phyloP scores from a whole-genome alignment of 2,888 invertebrate genomes.

The Lasioglossum vierecki region DNA sequence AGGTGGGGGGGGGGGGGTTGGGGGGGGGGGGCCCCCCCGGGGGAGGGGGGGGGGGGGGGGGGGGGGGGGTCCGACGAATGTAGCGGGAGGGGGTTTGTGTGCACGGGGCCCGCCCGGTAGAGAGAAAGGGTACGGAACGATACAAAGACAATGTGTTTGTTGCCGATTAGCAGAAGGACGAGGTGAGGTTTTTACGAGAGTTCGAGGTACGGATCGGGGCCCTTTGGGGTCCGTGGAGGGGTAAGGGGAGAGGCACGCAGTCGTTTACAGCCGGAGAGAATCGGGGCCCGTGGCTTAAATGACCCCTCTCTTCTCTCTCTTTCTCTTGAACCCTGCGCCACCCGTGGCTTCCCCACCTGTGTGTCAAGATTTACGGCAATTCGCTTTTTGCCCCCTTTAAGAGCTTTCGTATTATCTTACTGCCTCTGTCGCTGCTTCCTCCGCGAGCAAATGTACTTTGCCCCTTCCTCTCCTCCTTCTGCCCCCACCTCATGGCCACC shows the following conservation, averaged over 20 bases:
- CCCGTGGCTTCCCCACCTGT: constrained; percentile 61
- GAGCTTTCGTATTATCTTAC: constrained; percentile 72
- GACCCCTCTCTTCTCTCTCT: constrained; percentile 56
- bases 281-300: constrained; percentile 75
- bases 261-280: constrained; percentile 76
- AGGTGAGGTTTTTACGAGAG: constrained; percentile 73
- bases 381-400: constrained; percentile 71
- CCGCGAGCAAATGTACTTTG: constrained; percentile 60
- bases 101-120: constrained; percentile 15
- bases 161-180: constrained; percentile 78
- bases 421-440: constrained; percentile 64
- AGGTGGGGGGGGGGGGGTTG: too few species aligned
- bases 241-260: constrained; percentile 40
- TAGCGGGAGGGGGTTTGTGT: background rate
- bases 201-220: constrained; percentile 39
- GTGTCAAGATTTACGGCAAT: constrained; percentile 71
- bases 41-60: too few species aligned
- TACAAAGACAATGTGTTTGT: constrained; percentile 79
- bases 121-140: constrained; percentile 59
- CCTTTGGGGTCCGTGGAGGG: background rate
- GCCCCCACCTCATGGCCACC: background rate
- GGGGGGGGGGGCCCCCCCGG: too few species aligned
- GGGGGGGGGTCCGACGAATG: background rate
- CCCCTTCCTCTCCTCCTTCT: constrained; percentile 12
- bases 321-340: constrained; percentile 31